phyloP scores from a whole-genome alignment of 2,797 vertebrate species.

The Enteromius mattozi region DNA sequence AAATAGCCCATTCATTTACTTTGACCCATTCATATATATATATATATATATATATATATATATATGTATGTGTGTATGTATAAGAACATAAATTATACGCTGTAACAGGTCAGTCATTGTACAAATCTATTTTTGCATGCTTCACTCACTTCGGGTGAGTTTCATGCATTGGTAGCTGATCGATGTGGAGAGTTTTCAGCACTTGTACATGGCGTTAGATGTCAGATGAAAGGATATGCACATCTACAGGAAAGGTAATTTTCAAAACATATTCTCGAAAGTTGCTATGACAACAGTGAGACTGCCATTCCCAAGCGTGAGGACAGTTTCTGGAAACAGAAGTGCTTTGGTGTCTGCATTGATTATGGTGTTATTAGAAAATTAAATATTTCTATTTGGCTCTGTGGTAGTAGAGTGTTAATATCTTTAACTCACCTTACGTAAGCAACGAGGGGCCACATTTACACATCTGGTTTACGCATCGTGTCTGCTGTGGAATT shows the following conservation, averaged over 20 bases:
- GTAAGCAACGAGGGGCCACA: slow-evolving; percentile 11
- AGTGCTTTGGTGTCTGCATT: slow-evolving; percentile 25
- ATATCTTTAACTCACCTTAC: slow-evolving; percentile 28
- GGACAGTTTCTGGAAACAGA: slow-evolving; percentile 41
- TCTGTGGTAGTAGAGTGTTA: slow-evolving; percentile 17
- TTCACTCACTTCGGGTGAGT: not conserved
- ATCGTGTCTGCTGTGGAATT: slow-evolving; percentile 29
- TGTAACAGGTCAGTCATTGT: not conserved
- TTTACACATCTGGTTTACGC: slow-evolving; percentile 24
- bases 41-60: too few relatives aligned
- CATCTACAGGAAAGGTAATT: slow-evolving; percentile 48
- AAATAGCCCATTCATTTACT: too few relatives aligned
- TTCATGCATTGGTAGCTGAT: slow-evolving; percentile 10
- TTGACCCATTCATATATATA: too few relatives aligned
- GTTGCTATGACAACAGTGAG: slow-evolving; percentile 65
- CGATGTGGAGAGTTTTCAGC: not conserved
- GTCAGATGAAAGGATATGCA: slow-evolving; percentile 45
- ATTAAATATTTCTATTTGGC: slow-evolving; percentile 39
- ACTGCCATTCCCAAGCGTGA: slow-evolving; percentile 45
- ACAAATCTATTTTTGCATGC: not conserved
- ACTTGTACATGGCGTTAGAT: slow-evolving; percentile 35
- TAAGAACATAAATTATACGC: not conserved
- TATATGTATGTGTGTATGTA: too few relatives aligned
- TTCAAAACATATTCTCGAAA: slow-evolving; percentile 53
- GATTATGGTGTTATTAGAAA: slow-evolving; percentile 48